These are phyloP conservation scores for Drosophila picticornis DNA, from an alignment of 2,888 invertebrate genomes.

Conservation along the genomic window DNA sequence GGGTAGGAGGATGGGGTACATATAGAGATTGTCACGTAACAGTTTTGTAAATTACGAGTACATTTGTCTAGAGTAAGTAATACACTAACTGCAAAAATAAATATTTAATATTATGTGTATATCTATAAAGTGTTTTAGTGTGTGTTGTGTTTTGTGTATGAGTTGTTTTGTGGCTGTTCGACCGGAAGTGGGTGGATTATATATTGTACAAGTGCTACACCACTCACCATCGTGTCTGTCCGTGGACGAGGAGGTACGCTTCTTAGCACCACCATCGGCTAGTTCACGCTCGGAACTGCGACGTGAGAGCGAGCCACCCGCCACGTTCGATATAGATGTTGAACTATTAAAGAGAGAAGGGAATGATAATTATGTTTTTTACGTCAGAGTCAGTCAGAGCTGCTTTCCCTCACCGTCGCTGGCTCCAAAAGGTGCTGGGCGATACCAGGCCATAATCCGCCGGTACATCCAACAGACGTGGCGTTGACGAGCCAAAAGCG, in stretches of 20 bases:
- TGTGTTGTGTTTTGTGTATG: constrained; percentile 37
- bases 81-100: constrained; percentile 73
- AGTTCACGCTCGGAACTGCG: constrained; percentile 94
- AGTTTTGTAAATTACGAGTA: constrained; percentile 38
- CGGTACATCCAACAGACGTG: constrained; percentile 92
- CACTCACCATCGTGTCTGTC: constrained; percentile 89
- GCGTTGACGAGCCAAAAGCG: constrained; percentile 96
- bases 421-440: constrained; percentile 90
- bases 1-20: constrained; percentile 12
- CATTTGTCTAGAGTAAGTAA: constrained; percentile 52
- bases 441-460: constrained; percentile 89
- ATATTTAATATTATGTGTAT: constrained; percentile 63
- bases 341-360: constrained; percentile 86
- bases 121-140: constrained; percentile 19
- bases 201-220: neutral
- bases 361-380: neutral
- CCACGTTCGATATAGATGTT: constrained; percentile 95
- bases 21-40: constrained; percentile 30
- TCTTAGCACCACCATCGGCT: constrained; percentile 88
- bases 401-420: constrained; percentile 87
- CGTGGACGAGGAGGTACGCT: constrained; percentile 91
- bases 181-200: constrained; percentile 8
- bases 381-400: neutral
- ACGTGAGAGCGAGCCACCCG: constrained; percentile 92
- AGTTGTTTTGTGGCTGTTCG: constrained; percentile 38